A percentile compares a stretch with the other conserved stretches of the same genome.
phyloP scores from a whole-genome alignment of 2,113 vertebrate species.

The Synchiropus splendidus region DNA sequence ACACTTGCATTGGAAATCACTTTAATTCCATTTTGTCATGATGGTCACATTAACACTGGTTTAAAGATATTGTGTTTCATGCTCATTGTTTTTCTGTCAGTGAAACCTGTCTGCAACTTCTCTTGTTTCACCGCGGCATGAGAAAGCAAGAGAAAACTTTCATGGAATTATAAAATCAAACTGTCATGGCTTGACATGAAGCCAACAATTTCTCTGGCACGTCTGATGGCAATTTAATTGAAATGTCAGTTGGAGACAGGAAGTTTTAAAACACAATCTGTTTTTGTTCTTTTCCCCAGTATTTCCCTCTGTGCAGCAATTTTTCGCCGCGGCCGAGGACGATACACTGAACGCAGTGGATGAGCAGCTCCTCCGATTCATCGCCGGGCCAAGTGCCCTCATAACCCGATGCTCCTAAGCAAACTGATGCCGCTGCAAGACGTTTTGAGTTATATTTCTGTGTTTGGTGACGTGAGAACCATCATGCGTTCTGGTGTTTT shows the following conservation, averaged over 20 bases:
- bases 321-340: no score
- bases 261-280: conserved; percentile 16
- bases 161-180: not conserved
- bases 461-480: no score
- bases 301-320: not conserved
- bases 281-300: not conserved
- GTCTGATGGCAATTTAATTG: conserved; percentile 54
- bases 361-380: conserved; percentile 51
- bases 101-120: conserved; percentile 4
- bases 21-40: conserved; percentile 4
- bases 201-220: conserved; percentile 22
- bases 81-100: conserved; percentile 5
- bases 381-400: conserved; percentile 38
- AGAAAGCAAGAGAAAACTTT: not conserved
- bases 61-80: not conserved
- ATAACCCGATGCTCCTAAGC: no score
- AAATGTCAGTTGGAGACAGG: conserved; percentile 48
- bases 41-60: conserved; percentile 6
- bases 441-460: no score
- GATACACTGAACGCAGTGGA: no score
- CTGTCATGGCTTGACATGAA: conserved; percentile 25
- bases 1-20: no score
- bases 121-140: conserved; percentile 1
- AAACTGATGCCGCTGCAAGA: no score
- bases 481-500: no score